Evolutionary conservation across 1,140 invertebrate species (phyloP).

Genomic region (Drosophila guanche): DNA sequence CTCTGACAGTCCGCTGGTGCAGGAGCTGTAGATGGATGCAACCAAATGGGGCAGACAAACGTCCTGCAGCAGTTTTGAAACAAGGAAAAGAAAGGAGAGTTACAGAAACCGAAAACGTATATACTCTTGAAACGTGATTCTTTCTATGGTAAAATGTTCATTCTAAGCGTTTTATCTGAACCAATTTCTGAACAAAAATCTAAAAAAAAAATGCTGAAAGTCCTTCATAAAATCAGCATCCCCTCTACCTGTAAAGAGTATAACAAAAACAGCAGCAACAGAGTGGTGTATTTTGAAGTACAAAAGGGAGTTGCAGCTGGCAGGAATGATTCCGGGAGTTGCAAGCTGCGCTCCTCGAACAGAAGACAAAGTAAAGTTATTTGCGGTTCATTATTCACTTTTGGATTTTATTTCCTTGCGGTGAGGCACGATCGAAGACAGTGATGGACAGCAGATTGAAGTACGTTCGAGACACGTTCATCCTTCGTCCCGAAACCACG

Average conservation of each 20-base stretch:
- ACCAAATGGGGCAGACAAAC: conserved; percentile 51
- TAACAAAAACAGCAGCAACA: too few relatives aligned
- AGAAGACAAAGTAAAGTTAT: conserved; percentile 74
- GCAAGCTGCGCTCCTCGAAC: conserved; percentile 7
- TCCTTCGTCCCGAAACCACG: conserved; percentile 14
- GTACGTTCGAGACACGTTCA: conserved; percentile 61
- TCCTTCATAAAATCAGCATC: too few relatives aligned
- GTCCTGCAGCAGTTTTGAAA: conserved; percentile 64
- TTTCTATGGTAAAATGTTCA: too few relatives aligned
- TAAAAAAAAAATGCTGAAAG: too few relatives aligned
- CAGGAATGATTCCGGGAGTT: conserved; percentile 2
- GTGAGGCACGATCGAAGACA: conserved; percentile 69
- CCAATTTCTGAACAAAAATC: too few relatives aligned
- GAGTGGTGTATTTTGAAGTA: too few relatives aligned
- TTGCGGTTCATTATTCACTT: conserved; percentile 82
- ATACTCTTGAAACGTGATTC: background rate
- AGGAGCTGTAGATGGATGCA: background rate
- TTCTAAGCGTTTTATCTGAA: too few relatives aligned
- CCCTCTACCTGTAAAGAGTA: too few relatives aligned
- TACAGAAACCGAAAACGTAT: background rate
- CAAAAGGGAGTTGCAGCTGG: too few relatives aligned
- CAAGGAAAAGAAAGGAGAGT: background rate
- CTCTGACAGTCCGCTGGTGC: conserved; percentile 7
- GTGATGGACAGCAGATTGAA: conserved; percentile 79
- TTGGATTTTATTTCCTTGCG: conserved; percentile 76